Conservation (phyloP, 92 coral and sea anemone genomes). For the Porites cylindrica region DNA sequence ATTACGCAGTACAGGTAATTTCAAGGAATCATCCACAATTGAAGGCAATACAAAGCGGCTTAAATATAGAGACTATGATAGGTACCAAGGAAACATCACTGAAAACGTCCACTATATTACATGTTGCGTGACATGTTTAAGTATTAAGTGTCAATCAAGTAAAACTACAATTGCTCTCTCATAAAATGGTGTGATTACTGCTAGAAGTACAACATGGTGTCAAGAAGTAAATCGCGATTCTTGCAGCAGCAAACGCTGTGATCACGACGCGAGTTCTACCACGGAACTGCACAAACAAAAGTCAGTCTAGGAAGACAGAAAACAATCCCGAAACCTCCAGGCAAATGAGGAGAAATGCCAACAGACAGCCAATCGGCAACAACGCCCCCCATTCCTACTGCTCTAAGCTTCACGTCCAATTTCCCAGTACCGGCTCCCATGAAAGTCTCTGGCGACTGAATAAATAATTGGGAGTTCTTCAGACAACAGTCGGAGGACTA, state of each 20-base stretch:
- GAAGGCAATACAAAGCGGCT: no score
- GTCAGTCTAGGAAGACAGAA: constrained; percentile 14
- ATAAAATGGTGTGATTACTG: constrained; percentile 10
- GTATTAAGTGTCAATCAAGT: constrained; percentile 5
- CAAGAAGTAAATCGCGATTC: not conserved
- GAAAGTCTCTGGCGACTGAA: not conserved
- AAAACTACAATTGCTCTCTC: not conserved
- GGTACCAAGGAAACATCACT: no score
- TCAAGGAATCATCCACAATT: no score
- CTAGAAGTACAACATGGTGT: not conserved
- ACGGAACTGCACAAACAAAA: not conserved
- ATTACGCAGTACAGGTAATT: no score
- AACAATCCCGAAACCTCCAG: not conserved
- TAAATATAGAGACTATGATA: no score
- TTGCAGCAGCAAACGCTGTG: not conserved
- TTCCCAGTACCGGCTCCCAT: constrained; percentile 38
- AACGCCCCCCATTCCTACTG: not conserved
- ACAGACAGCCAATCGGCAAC: constrained; percentile 9
- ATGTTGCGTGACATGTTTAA: not conserved
- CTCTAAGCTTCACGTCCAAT: not conserved
- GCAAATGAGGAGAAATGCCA: constrained; percentile 4
- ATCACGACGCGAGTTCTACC: not conserved
- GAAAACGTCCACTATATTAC: not conserved
- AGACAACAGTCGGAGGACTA: not conserved
- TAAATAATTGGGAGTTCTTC: not conserved